These are phyloP conservation scores for Nymphalis io DNA, from an alignment of 1,140 invertebrate genomes.

Conservation along the genomic window DNA sequence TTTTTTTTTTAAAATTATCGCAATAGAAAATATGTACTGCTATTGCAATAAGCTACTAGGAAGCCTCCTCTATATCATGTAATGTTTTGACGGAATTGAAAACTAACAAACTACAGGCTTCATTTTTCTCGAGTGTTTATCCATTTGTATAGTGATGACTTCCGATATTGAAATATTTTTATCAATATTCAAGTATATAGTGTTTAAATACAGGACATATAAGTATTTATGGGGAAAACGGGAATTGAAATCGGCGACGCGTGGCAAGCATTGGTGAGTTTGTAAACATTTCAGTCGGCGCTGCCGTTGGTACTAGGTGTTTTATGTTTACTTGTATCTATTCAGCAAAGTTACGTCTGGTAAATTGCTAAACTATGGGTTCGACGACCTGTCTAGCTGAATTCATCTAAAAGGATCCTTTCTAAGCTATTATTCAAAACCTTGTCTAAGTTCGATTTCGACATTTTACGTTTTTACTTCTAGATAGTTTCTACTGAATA, in stretches of 20 bases:
- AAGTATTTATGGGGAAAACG: conserved; percentile 27
- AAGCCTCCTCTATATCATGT: not conserved
- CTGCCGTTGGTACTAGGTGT: conserved; percentile 40
- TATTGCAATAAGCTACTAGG: no score
- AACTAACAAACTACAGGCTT: not conserved
- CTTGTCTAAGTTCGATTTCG: not conserved
- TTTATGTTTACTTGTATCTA: conserved; percentile 35
- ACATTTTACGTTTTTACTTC: conserved; percentile 1
- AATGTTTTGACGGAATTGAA: not conserved
- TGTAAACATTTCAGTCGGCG: conserved; percentile 58
- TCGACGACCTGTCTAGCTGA: conserved; percentile 27
- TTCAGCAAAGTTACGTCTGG: conserved; percentile 32
- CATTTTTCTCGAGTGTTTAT: conserved; percentile 12
- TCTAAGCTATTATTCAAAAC: conserved; percentile 7
- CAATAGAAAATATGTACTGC: no score
- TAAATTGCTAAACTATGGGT: conserved; percentile 37
- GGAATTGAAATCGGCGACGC: conserved; percentile 24
- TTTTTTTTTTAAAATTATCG: no score
- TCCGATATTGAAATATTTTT: conserved; percentile 31
- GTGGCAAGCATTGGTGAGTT: conserved; percentile 46
- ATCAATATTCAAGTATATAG: conserved; percentile 18
- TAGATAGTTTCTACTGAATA: no score
- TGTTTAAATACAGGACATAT: conserved; percentile 43
- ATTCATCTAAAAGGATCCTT: conserved; percentile 27
- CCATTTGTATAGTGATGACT: conserved; percentile 14